These are phyloP conservation scores for Leuciscus idus DNA, from an alignment of 2,113 vertebrate species.

Conservation along the genomic window DNA sequence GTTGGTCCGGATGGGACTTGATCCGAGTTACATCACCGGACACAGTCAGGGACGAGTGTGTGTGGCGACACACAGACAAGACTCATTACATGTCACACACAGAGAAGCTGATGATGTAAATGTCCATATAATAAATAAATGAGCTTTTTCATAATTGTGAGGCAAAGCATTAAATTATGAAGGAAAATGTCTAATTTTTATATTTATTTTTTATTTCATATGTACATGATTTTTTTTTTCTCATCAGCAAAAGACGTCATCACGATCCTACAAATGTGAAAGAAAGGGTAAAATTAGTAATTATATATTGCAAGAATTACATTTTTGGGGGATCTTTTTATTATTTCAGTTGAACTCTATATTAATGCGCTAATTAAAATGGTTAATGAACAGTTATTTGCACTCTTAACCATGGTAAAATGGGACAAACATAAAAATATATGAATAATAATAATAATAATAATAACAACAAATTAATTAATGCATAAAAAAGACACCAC, in stretches of 20 bases:
- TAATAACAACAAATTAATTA: no score
- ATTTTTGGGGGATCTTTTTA: no score
- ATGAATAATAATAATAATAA: background rate
- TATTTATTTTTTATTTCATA: slow-evolving; percentile 47
- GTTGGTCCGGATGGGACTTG: background rate
- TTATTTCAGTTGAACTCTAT: no score
- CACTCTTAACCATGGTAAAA: background rate
- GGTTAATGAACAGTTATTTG: background rate
- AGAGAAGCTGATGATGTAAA: slow-evolving; percentile 41
- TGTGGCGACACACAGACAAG: background rate
- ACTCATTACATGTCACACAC: slow-evolving; percentile 37
- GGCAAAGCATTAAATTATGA: slow-evolving; percentile 42
- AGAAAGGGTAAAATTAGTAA: background rate
- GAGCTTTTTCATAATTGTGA: slow-evolving; percentile 26
- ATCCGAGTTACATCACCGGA: background rate
- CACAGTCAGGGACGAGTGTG: slow-evolving; percentile 3
- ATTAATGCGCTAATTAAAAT: background rate
- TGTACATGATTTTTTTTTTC: slow-evolving; percentile 49
- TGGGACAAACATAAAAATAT: background rate
- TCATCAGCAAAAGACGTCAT: slow-evolving; percentile 46
- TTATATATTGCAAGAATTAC: no score
- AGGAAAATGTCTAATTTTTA: slow-evolving; percentile 30
- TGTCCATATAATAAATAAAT: slow-evolving; percentile 18
- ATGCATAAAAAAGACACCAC: no score
- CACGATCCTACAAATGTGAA: slow-evolving; percentile 32